These are phyloP conservation scores for Australoheros facetus DNA, from an alignment of 2,797 vertebrate genomes.

Conservation along the genomic window DNA sequence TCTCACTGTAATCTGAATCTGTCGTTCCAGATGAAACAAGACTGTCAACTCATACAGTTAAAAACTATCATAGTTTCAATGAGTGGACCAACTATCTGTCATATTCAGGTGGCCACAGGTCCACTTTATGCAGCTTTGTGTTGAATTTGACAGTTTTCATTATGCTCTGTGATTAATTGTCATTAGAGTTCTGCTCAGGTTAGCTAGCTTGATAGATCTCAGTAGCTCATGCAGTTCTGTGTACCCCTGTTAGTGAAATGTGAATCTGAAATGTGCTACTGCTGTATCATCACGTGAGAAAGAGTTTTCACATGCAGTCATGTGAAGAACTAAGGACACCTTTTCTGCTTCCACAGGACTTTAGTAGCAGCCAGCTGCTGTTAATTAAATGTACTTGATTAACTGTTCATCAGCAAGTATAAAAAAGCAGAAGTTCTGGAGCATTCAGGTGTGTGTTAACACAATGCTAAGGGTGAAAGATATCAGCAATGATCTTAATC, in stretches of 20 bases:
- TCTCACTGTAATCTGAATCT: no score
- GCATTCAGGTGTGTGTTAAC: not conserved
- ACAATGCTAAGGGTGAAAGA: no score
- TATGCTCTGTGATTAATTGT: no score
- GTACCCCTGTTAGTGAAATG: not conserved
- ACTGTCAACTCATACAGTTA: no score
- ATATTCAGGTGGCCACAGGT: no score
- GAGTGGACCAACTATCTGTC: no score
- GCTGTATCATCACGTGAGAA: not conserved
- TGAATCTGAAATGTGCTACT: not conserved
- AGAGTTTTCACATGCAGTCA: not conserved
- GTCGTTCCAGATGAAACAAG: no score
- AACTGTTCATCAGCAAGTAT: not conserved
- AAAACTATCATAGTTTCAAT: no score
- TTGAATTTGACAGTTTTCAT: no score
- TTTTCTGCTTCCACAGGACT: not conserved
- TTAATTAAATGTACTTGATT: not conserved
- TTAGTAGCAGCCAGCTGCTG: not conserved
- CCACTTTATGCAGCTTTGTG: no score
- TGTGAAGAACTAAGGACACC: not conserved
- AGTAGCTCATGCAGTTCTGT: not conserved
- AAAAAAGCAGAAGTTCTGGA: not conserved
- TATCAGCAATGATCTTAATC: not conserved
- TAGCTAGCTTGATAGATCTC: no score
- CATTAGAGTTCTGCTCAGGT: no score